These are phyloP conservation scores for Doris montereyensis DNA, from an alignment of 2,888 invertebrate species.

Conservation along the genomic window DNA sequence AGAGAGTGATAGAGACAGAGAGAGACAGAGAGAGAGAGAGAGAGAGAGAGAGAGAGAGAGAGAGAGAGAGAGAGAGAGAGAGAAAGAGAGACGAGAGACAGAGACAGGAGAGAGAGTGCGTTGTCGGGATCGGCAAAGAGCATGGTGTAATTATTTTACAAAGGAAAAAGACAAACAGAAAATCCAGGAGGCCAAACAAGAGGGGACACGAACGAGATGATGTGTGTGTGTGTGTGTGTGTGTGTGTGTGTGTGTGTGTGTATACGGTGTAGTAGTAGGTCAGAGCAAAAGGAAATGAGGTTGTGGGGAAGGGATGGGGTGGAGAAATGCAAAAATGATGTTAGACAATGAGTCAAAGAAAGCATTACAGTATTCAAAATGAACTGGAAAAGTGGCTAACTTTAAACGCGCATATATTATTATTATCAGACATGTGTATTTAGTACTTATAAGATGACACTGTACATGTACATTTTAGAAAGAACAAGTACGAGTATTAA, in stretches of 20 bases:
- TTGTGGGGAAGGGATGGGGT: not conserved
- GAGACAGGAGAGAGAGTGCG: constrained; percentile 3
- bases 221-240: not conserved
- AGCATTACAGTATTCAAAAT: not conserved
- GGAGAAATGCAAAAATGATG: not conserved
- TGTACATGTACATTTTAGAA: no score
- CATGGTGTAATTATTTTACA: not conserved
- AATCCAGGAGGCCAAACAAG: not conserved
- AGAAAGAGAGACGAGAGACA: no score
- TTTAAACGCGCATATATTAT: no score
- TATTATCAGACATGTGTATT: no score
- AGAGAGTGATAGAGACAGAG: no score
- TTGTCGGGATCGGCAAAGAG: not conserved
- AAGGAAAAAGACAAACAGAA: not conserved
- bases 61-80: no score
- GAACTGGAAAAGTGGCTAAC: not conserved
- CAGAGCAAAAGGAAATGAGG: no score
- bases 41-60: no score
- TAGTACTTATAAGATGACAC: no score
- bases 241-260: not conserved
- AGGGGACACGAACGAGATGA: not conserved
- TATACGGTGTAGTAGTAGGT: no score
- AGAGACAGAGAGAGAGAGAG: no score
- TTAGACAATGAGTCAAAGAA: not conserved
- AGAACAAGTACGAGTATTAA: no score